phyloP scores from a whole-genome alignment of 2,797 vertebrate genomes.

The Spheniscus humboldti region DNA sequence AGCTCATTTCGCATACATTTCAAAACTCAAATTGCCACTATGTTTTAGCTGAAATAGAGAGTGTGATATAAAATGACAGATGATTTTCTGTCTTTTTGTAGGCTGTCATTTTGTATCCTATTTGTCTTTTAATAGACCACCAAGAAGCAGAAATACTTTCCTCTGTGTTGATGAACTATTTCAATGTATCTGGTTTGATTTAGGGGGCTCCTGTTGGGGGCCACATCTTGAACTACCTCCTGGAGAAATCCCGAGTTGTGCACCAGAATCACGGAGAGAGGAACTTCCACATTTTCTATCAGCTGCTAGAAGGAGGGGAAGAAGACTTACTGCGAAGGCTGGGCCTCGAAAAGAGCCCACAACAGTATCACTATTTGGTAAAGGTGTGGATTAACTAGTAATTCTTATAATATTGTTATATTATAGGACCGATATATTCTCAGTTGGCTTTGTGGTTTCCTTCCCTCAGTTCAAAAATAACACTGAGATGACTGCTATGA shows the following conservation, averaged over 20 bases:
- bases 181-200: neutral
- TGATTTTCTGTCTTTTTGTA: neutral
- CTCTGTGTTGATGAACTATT: neutral
- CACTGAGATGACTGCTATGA: neutral
- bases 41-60: neutral
- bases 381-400: slow-evolving; percentile 76
- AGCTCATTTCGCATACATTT: neutral
- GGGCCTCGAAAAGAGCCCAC: slow-evolving; percentile 90
- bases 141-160: neutral
- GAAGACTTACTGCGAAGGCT: slow-evolving; percentile 91
- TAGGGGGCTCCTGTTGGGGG: slow-evolving; percentile 96
- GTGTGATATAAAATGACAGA: neutral
- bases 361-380: slow-evolving; percentile 93
- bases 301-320: slow-evolving; percentile 93
- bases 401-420: fast-evolving
- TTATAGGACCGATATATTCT: neutral
- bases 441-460: neutral
- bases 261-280: slow-evolving; percentile 96
- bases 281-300: slow-evolving; percentile 99
- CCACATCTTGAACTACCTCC: slow-evolving; percentile 98
- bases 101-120: neutral
- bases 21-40: neutral
- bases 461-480: neutral
- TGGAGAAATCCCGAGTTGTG: slow-evolving; percentile 97
- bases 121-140: neutral